Evolutionary conservation across 2,797 vertebrate species (phyloP), one percentile per base, ranked within the genome.

Genomic region (Ctenopoma kingsleyae): DNA sequence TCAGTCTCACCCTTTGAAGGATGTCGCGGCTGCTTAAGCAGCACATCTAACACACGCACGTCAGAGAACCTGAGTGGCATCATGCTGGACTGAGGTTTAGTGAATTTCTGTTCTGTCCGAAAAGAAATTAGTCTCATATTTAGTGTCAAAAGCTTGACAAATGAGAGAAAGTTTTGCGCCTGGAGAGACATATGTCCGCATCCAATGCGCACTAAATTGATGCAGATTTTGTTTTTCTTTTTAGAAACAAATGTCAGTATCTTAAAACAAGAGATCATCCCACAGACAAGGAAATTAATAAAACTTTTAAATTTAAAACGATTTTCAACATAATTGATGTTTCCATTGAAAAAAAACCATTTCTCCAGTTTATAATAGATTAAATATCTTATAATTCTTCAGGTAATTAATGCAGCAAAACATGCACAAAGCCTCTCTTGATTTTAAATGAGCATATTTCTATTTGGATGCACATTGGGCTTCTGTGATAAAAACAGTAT

Each of bases 1-100:
- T 84, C 79, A 73, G 64, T 57, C 67, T 67, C 53, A 67, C 38
- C 23, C 53, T 19, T 38, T 51, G 58, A 68, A 69, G 63, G 66
- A 71, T 80, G 82, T 76, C 58, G 46, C 59, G 60, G 74, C 44
- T 27, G 35, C 57, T 23, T 20, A 20, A 49, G 30, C 44, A 75
- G 23, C 44, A 49, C 3, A 52, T 63, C 43, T 59, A 49, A 61
- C 50, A 41, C 22, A 23, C 17, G 15, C 65, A 40, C 15, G 44
- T 3, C 55, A 16, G 2, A 17, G 27, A 2, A n/a, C 17, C 50
- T 20, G 32, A 54, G 35, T 40, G 44, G 32, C 55, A 69, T 35
- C 58, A 66, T 3, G 12, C 5, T 12, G 17, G 27, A 8, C 1
- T 27, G 11, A 40, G 35, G 50, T 44, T 68, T 8, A 5, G 16